These are phyloP conservation scores for Petrocephalus sullivani DNA, from an alignment of 2,797 vertebrate species.

Conservation along the genomic window DNA sequence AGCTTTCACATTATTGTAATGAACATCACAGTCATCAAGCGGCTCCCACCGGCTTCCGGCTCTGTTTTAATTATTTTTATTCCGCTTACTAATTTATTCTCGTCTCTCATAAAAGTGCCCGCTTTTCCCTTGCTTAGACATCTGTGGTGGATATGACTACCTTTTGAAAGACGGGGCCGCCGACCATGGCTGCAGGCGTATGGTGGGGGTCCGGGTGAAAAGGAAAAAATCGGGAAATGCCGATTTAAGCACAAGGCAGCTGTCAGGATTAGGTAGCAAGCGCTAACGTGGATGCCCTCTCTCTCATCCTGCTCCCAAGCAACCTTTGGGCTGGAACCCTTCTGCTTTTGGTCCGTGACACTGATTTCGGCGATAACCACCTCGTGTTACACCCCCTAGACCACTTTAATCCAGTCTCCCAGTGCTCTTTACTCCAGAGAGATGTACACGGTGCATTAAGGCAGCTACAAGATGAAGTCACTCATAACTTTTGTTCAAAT, in stretches of 20 bases:
- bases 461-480: constrained; percentile 17
- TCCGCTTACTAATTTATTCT: constrained; percentile 20
- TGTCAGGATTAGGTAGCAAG: not conserved
- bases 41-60: constrained; percentile 14
- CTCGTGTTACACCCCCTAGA: not conserved
- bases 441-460: not conserved
- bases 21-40: constrained; percentile 13
- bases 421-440: not conserved
- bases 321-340: not conserved
- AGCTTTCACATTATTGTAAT: constrained; percentile 16
- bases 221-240: not conserved
- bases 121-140: constrained; percentile 18
- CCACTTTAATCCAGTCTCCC: not conserved
- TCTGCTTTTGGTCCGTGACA: not conserved
- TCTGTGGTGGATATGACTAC: constrained; percentile 12
- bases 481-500: constrained; percentile 18
- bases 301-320: not conserved
- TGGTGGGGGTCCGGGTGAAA: not conserved
- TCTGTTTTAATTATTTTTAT: constrained; percentile 22
- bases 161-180: not conserved
- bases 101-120: constrained; percentile 5
- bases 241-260: constrained; percentile 6
- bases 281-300: constrained; percentile 14
- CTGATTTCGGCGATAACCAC: not conserved
- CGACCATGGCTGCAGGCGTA: not conserved